Conservation (phyloP, 2,888 invertebrate species). For the Dicranocentrus wangi region DNA sequence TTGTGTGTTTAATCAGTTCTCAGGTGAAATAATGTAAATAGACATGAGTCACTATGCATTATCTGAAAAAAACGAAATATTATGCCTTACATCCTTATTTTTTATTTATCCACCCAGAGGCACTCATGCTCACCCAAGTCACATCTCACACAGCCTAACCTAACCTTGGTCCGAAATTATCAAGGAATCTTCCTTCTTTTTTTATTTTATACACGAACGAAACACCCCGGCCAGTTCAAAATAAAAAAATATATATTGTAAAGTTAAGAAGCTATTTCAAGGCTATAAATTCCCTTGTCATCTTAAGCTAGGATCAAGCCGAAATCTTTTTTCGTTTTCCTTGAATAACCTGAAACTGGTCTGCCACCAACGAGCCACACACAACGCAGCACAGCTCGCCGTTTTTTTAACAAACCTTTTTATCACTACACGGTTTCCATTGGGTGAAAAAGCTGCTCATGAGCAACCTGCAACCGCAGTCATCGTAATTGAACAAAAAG, state of each 20-base stretch:
- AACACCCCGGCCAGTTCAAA: conserved; percentile 1
- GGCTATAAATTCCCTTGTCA: conserved; percentile 54
- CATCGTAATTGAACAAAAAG: conserved; percentile 51
- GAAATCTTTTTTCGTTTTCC: background rate
- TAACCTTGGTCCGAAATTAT: conserved; percentile 9
- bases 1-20: too few relatives aligned
- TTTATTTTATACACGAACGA: too few relatives aligned
- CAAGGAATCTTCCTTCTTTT: background rate
- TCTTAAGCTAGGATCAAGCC: conserved; percentile 39
- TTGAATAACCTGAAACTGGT: conserved; percentile 25
- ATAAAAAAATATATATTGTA: conserved; percentile 6
- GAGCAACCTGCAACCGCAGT: conserved; percentile 35
- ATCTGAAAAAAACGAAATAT: too few relatives aligned
- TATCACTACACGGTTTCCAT: conserved; percentile 26
- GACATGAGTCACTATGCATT: too few relatives aligned
- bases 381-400: background rate
- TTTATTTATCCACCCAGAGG: too few relatives aligned
- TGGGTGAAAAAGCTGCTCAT: conserved; percentile 40
- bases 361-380: conserved; percentile 27
- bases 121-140: too few relatives aligned
- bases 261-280: conserved; percentile 40
- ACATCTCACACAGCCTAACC: too few relatives aligned
- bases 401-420: background rate
- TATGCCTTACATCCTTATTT: too few relatives aligned
- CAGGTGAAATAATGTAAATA: too few relatives aligned